A percentile compares a stretch with the other conserved stretches of the same genome.
Evolutionary conservation across 1,140 invertebrate genomes (phyloP).

Genomic region (Pseudomyrmex cubaensis): DNA sequence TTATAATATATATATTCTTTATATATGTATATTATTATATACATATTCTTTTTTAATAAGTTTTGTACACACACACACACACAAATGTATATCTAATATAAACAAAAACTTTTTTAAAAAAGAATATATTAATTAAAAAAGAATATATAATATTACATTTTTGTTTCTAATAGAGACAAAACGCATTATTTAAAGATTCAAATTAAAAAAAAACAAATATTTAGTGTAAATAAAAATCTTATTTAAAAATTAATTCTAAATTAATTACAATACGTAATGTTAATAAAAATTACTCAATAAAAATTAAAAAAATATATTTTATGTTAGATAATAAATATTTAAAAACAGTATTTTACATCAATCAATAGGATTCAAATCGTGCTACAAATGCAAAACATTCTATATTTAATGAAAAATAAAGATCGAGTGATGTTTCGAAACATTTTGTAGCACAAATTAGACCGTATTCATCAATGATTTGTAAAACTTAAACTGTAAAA

Average conservation of each 20-base stretch:
- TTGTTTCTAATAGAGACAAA: background rate
- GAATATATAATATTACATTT: background rate
- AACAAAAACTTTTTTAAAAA: background rate
- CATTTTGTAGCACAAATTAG: no score
- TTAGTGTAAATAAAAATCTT: background rate
- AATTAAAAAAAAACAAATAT: background rate
- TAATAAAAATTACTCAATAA: background rate
- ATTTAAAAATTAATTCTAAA: no score
- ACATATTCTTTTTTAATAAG: background rate
- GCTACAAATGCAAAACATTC: background rate
- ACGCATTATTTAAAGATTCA: background rate
- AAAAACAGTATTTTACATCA: background rate
- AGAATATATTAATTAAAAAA: background rate
- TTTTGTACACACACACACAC: background rate
- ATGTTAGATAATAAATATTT: background rate
- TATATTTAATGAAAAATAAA: background rate
- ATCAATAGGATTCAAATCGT: background rate
- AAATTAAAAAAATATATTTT: background rate
- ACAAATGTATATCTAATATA: conserved; percentile 7
- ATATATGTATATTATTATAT: background rate
- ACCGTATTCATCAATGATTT: no score
- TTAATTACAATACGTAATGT: no score
- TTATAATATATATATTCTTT: background rate
- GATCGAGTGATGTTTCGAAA: no score
- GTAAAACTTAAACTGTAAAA: no score